Base-by-base conservation (phyloP, 2,113 vertebrate species). In the Boulengeromyrus knoepffleri region DNA sequence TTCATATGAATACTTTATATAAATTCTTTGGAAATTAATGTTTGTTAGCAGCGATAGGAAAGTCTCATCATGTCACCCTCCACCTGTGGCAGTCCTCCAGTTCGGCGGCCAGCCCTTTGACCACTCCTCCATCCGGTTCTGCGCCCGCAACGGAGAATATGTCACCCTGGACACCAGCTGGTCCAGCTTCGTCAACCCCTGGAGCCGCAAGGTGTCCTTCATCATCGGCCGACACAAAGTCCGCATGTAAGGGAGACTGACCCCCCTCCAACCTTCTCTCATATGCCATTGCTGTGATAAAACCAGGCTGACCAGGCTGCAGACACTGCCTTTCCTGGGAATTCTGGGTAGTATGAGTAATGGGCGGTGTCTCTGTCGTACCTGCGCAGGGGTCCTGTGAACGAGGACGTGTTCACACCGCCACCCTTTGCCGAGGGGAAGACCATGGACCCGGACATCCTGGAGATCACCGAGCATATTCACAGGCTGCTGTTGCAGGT, bases 131-230 rank as follows among this genome's bases (percentile, higher is more conserved):
- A 95, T 97, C 50, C 95, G 97, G 1, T 97, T 97, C 92, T 96
- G 96, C 2, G 92, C 96, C 74, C 95, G 93, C 53, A 97, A 96
- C 4, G 96, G 97, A 42, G 96, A 97, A 89, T 97, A 97, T 9
- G 91, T 97, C 92, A 97, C 96, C 0, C 93, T 97, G 93, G 97
- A 97, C 90, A 97, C 95, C 27, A 97, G 97, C 92, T 97, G 97
- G 96, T 97, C 96, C 91, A 97, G 96, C 92, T 97, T 97, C 91
- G 91, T 97, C 93, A 97, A 97, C 92, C 97, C 97, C 1, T 97
- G 96, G 96, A 97, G 96, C 93, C 91, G 96, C 80, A 97, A 96
- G 92, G 95, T 97, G 84, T 95, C 97, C 0, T 97, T 97, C 94
- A 96, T 97, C 93, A 97, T 97, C 19, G 97, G 97, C 87, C 94